These are phyloP conservation scores for Drosophila subpulchrella DNA, from an alignment of 1,140 invertebrate genomes.

Conservation along the genomic window DNA sequence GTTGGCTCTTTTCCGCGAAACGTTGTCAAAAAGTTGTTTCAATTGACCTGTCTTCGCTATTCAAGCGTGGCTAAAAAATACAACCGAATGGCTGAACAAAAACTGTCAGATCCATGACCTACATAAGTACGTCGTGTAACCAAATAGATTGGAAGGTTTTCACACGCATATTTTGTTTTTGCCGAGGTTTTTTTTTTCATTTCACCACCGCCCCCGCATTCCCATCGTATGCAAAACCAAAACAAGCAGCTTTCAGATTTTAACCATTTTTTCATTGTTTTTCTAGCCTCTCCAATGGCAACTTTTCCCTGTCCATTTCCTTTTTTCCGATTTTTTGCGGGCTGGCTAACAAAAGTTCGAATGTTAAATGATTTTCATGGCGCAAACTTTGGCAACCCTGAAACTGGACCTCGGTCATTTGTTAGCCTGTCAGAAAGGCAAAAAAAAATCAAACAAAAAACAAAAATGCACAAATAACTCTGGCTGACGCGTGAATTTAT, in stretches of 20 bases:
- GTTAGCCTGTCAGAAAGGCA: conserved; percentile 48
- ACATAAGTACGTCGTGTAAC: conserved; percentile 46
- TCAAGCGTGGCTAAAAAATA: conserved; percentile 29
- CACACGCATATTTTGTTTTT: conserved; percentile 37
- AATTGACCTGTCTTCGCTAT: conserved; percentile 41
- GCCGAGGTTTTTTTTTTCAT: conserved; percentile 2
- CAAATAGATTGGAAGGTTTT: conserved; percentile 50
- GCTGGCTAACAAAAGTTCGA: conserved; percentile 40
- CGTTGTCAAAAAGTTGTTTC: conserved; percentile 26
- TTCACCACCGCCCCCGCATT: not conserved
- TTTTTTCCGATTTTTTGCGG: not conserved
- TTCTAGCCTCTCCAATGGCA: conserved; percentile 13
- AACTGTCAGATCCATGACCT: conserved; percentile 45
- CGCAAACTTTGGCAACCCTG: conserved; percentile 46
- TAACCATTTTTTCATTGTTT: conserved; percentile 40
- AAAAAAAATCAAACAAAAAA: conserved; percentile 13
- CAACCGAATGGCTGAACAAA: conserved; percentile 24
- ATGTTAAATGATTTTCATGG: conserved; percentile 60
- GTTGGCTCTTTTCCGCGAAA: not conserved
- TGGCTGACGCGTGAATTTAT: conserved; percentile 63
- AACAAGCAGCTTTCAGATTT: conserved; percentile 54
- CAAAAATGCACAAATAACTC: conserved; percentile 18
- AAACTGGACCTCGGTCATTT: conserved; percentile 43
- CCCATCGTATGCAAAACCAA: conserved; percentile 41
- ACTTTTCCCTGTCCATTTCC: conserved; percentile 24